phyloP scores from a whole-genome alignment of 2,113 vertebrate species.

The Pagrus major region DNA sequence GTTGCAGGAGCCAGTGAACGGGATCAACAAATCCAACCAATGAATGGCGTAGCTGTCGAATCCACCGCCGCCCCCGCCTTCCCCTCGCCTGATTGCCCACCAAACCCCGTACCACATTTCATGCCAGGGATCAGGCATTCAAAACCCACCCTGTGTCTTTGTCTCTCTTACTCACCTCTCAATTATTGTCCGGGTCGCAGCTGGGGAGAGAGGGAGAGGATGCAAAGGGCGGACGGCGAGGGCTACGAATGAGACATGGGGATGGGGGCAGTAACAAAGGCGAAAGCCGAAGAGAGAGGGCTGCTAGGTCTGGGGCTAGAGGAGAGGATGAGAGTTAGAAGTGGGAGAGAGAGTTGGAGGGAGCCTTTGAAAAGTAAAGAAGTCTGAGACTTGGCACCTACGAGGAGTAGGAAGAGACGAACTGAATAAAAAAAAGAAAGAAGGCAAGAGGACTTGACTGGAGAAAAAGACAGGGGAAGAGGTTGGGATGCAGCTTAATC shows the following conservation, averaged over 20 bases:
- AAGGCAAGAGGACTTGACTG: conserved; percentile 8
- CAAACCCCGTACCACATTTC: conserved; percentile 66
- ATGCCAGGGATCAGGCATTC: conserved; percentile 67
- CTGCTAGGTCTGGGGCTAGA: conserved; percentile 14
- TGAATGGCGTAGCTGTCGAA: conserved; percentile 64
- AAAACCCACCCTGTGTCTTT: conserved; percentile 59
- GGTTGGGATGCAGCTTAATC: conserved; percentile 42
- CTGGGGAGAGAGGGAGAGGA: conserved; percentile 49
- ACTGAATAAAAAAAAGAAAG: conserved; percentile 19
- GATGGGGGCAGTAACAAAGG: conserved; percentile 26
- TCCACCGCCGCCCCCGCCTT: conserved; percentile 42
- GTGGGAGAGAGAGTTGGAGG: not conserved
- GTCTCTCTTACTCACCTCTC: conserved; percentile 71
- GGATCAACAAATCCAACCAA: conserved; percentile 69
- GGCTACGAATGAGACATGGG: conserved; percentile 31
- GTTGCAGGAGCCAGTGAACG: conserved; percentile 59
- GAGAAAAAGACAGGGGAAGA: not conserved
- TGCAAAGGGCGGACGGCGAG: conserved; percentile 11
- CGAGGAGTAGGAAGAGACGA: conserved; percentile 40
- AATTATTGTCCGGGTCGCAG: conserved; percentile 67
- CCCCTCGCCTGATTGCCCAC: conserved; percentile 63
- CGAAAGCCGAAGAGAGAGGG: conserved; percentile 29
- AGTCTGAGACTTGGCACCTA: conserved; percentile 80
- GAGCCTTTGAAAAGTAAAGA: conserved; percentile 55
- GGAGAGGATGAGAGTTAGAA: conserved; percentile 13